Percentiles rank a stretch among this genome's conserved stretches.
Evolutionary conservation across 2,113 vertebrate species (phyloP).

Genomic region (Epinephelus fuscoguttatus): DNA sequence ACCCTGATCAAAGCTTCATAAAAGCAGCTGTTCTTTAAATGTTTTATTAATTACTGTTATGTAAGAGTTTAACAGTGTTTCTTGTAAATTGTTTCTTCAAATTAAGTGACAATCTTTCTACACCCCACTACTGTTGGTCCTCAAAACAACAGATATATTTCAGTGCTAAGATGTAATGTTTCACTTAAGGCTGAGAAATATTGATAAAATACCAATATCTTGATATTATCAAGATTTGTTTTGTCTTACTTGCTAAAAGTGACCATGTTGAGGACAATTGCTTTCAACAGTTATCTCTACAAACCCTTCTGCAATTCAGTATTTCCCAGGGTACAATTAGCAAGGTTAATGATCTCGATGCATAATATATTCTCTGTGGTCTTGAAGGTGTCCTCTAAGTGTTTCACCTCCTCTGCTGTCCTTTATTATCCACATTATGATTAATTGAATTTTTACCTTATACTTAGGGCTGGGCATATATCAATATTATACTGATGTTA

Average conservation of each 20-base stretch:
- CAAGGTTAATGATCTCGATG: constrained; percentile 53
- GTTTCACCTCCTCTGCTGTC: constrained; percentile 15
- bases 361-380: constrained; percentile 47
- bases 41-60: neutral
- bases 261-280: constrained; percentile 6
- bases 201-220: too few relatives aligned
- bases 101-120: neutral
- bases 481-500: too few relatives aligned
- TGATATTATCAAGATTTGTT: neutral
- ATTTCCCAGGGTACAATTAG: constrained; percentile 32
- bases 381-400: constrained; percentile 42
- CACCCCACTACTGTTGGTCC: neutral
- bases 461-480: too few relatives aligned
- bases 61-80: neutral
- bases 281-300: constrained; percentile 2
- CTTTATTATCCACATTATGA: neutral
- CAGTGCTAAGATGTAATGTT: neutral
- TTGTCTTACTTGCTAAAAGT: neutral
- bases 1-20: neutral
- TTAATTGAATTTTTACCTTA: neutral
- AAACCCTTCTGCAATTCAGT: constrained; percentile 12
- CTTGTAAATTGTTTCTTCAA: neutral
- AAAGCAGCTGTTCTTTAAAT: neutral
- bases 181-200: neutral
- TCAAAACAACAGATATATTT: neutral